phyloP scores from a whole-genome alignment of 1,140 invertebrate species.

The Pteromalus puparum region DNA sequence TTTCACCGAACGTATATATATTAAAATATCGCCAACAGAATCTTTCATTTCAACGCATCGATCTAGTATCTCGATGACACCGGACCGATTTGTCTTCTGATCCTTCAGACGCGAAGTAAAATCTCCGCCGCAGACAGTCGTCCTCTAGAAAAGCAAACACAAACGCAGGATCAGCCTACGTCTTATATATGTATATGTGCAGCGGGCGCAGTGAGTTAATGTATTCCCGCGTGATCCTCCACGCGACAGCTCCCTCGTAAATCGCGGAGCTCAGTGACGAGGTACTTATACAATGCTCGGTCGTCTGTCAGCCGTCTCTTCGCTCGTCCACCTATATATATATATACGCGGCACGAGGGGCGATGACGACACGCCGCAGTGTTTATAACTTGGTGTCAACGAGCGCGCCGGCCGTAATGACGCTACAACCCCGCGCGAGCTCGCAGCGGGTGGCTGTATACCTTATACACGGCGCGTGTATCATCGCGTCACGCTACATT shows the following conservation, averaged over 20 bases:
- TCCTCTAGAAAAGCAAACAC: not conserved
- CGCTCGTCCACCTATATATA: not conserved
- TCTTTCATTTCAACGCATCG: not conserved
- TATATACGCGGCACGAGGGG: not conserved
- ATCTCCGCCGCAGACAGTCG: not conserved
- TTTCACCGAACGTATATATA: no score
- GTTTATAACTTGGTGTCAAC: conserved; percentile 71
- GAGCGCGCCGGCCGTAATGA: conserved; percentile 58
- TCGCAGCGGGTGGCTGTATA: conserved; percentile 62
- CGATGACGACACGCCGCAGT: conserved; percentile 59
- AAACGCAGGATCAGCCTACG: not conserved
- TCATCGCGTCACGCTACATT: conserved; percentile 73
- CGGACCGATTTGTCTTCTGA: not conserved
- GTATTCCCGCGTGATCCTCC: conserved; percentile 8
- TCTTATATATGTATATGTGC: not conserved
- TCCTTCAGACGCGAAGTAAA: not conserved
- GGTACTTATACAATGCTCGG: conserved; percentile 61
- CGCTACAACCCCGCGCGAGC: conserved; percentile 54
- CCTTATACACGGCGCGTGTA: conserved; percentile 58
- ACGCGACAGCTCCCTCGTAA: conserved; percentile 48
- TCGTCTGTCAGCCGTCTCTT: conserved; percentile 66
- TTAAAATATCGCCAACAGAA: not conserved
- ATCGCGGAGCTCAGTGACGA: conserved; percentile 59
- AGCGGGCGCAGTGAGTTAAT: not conserved
- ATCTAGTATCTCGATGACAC: not conserved